Evolutionary conservation across 2,888 invertebrate genomes (phyloP), one percentile per base, ranked within the genome.

Genomic region (Syrphus vitripennis): DNA sequence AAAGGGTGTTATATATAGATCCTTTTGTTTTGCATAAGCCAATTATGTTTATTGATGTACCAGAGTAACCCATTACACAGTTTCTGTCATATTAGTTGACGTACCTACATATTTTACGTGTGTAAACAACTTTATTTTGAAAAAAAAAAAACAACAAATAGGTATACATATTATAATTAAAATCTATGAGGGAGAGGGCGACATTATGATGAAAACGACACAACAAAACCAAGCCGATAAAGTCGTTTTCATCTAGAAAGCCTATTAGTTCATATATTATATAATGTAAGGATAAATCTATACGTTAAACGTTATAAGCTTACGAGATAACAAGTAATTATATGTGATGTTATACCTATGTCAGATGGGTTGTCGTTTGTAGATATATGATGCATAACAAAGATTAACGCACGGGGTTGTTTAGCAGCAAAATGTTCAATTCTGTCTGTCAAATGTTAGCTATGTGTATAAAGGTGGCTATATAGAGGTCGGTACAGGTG

Each of bases 271-370:
- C 57, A 57, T 34, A 21, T 21, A 19, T 42, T 45, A 9, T 42
- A 21, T 19, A n/a, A 12, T 48, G 4, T 21, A 59, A 21, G 59
- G 34, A 19, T 57, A 16, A 59, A 59, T 59, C 59, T 14, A 59
- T 59, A 59, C 10, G 37, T 37, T 59, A 31, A 59, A 59, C 21
- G 59, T 37, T 59, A 34, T 37, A 34, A 59, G 14, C 14, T 37
- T 37, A 37, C 3, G 34, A 59, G 59, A 59, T 59, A 59, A 59
- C 59, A 59, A 59, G 59, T 59, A 59, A 59, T 59, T 59, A 59
- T 21, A 59, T 21, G 21, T 21, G 37, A 34, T 59, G 21, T 59
- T 59, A n/a, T n/a, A n/a, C n/a, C n/a, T n/a, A 37, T 34, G 59
- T 59, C 21, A 19, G 59, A 37, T 59, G 34, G 59, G 59, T 21